Evolutionary conservation across 1,140 invertebrate genomes (phyloP).

Genomic region (Drosophila pectinifera): DNA sequence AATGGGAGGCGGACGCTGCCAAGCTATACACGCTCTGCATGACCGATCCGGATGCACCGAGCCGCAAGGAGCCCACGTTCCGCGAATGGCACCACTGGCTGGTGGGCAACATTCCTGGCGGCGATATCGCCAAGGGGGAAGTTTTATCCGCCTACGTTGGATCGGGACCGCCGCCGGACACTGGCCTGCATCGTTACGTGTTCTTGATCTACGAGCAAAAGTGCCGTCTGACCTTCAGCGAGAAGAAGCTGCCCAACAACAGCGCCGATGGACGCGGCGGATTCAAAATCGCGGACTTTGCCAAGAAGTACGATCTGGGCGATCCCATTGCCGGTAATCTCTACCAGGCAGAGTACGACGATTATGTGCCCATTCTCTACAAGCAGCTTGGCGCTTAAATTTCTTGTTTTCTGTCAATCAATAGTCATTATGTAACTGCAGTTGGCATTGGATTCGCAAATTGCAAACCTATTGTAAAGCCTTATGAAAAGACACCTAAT

Average conservation of each 20-base stretch:
- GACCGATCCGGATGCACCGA: conserved; percentile 87
- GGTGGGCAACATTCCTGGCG: conserved; percentile 95
- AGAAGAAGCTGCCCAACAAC: conserved; percentile 86
- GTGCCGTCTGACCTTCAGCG: conserved; percentile 70
- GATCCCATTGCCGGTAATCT: conserved; percentile 95
- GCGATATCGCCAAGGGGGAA: conserved; percentile 90
- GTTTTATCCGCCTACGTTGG: conserved; percentile 93
- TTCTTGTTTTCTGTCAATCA: neutral
- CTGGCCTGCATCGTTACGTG: conserved; percentile 95
- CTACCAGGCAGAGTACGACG: conserved; percentile 95
- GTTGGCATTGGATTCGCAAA: conserved; percentile 14
- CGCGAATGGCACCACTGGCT: conserved; percentile 98
- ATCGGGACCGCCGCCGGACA: conserved; percentile 93
- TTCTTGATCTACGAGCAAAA: conserved; percentile 94
- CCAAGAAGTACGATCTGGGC: conserved; percentile 91
- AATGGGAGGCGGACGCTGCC: conserved; percentile 88
- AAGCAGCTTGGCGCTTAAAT: conserved; percentile 72
- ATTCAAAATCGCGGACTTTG: conserved; percentile 91
- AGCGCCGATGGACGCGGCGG: conserved; percentile 90
- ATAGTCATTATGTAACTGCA: conserved; percentile 29
- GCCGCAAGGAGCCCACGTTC: conserved; percentile 90
- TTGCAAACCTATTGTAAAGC: conserved; percentile 3
- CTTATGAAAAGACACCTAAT: conserved; percentile 16
- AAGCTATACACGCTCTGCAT: conserved; percentile 92
- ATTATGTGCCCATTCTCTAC: conserved; percentile 91